Percentiles rank a stretch among this genome's conserved stretches.
Conservation (phyloP, 2,888 invertebrate species). For the Ptilodon capucinus region DNA sequence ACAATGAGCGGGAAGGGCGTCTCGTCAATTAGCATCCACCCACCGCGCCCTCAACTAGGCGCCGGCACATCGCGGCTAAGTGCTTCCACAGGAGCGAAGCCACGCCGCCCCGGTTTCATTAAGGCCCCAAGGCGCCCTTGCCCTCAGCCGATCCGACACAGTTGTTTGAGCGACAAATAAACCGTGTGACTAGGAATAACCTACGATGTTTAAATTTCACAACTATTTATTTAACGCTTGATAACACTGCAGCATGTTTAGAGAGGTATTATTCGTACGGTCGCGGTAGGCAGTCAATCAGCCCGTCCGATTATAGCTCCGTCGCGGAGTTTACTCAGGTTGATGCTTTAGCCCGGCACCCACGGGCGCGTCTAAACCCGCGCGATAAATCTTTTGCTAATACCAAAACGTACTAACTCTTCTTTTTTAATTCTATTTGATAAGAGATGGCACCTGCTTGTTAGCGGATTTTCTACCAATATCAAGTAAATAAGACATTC, state of each 20-base stretch:
- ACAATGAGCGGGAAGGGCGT: slow-evolving; percentile 80
- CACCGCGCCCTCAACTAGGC: slow-evolving; percentile 68
- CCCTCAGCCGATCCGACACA: slow-evolving; percentile 32
- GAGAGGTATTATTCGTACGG: slow-evolving; percentile 61
- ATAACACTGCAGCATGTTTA: slow-evolving; percentile 60
- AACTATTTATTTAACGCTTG: slow-evolving; percentile 58
- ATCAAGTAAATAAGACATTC: too few species aligned
- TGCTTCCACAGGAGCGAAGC: slow-evolving; percentile 63
- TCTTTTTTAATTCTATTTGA: too few species aligned
- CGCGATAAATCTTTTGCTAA: too few species aligned
- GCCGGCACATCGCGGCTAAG: slow-evolving; percentile 64
- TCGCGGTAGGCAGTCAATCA: slow-evolving; percentile 69
- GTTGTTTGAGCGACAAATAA: slow-evolving; percentile 48
- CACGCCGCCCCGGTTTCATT: slow-evolving; percentile 50
- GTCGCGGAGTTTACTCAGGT: slow-evolving; percentile 66
- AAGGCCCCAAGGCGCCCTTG: slow-evolving; percentile 49
- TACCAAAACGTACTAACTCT: too few species aligned
- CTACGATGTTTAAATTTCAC: slow-evolving; percentile 58
- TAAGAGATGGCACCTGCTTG: too few species aligned
- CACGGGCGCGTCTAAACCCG: too few species aligned
- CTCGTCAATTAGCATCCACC: slow-evolving; percentile 79
- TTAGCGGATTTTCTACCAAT: too few species aligned
- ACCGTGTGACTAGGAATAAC: slow-evolving; percentile 53
- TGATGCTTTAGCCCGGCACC: too few species aligned
- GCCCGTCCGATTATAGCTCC: slow-evolving; percentile 72